These are phyloP conservation scores for Phallusia fumigata DNA, from an alignment of 23 tunicate genomes.

Conservation along the genomic window DNA sequence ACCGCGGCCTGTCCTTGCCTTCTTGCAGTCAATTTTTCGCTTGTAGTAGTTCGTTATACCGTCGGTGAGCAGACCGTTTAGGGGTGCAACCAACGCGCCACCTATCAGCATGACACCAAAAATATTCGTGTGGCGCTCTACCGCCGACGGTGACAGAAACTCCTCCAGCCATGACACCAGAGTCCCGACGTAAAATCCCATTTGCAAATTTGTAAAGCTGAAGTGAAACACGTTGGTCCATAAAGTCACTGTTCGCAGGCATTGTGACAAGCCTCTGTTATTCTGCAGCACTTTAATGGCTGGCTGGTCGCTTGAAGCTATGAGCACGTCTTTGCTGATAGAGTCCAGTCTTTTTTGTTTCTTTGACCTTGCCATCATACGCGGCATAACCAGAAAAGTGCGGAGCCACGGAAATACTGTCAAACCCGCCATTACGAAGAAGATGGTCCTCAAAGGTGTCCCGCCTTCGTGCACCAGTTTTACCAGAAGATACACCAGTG, in stretches of 20 bases:
- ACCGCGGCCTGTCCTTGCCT: neutral
- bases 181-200: slow-evolving; percentile 18
- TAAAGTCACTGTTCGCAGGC: neutral
- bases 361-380: neutral
- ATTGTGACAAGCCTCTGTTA: neutral
- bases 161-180: slow-evolving; percentile 21
- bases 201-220: neutral
- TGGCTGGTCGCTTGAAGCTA: neutral
- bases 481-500: slow-evolving; percentile 20
- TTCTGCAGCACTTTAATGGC: neutral
- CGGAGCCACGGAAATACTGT: slow-evolving; percentile 27
- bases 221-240: slow-evolving; percentile 44
- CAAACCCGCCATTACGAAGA: slow-evolving; percentile 3
- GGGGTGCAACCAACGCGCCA: slow-evolving; percentile 25
- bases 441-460: neutral
- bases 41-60: slow-evolving; percentile 6
- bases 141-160: neutral
- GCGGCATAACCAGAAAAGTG: slow-evolving; percentile 37
- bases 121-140: slow-evolving; percentile 13
- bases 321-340: neutral
- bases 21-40: neutral
- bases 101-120: slow-evolving; percentile 21
- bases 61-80: slow-evolving; percentile 34
- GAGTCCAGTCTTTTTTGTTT: neutral
- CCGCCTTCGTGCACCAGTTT: slow-evolving; percentile 20